Percentiles rank a stretch among this genome's conserved stretches.
These are phyloP conservation scores for Smittia sp. DNA, from an alignment of 2,888 invertebrate species.

Conservation along the genomic window DNA sequence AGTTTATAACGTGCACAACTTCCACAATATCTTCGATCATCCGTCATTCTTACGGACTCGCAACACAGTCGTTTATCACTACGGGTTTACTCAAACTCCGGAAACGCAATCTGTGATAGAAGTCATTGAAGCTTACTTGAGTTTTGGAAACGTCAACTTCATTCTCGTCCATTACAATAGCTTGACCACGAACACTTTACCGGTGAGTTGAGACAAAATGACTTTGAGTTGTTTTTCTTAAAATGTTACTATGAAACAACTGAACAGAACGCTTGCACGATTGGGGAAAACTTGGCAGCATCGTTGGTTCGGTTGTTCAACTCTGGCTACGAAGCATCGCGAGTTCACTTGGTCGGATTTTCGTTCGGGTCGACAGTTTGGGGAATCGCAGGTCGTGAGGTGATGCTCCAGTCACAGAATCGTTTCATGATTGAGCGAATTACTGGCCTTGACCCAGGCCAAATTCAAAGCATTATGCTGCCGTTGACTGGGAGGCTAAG, in stretches of 20 bases:
- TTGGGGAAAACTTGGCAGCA: not conserved
- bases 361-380: not conserved
- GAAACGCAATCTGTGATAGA: not conserved
- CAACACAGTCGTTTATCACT: conserved; percentile 14
- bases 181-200: not conserved
- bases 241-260: not conserved
- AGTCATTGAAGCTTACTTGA: not conserved
- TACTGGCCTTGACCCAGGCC: conserved; percentile 12
- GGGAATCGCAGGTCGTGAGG: not conserved
- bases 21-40: not conserved
- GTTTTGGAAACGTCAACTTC: not conserved
- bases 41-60: not conserved
- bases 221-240: too few relatives aligned
- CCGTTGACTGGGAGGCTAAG: not conserved
- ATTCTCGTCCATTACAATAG: not conserved
- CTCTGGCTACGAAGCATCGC: not conserved
- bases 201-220: not conserved
- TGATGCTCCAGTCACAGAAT: not conserved
- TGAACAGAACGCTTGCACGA: not conserved
- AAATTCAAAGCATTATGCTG: not conserved
- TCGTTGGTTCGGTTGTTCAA: not conserved
- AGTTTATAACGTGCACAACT: not conserved
- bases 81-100: not conserved
- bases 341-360: conserved; percentile 18
- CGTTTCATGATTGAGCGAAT: not conserved